These are phyloP conservation scores for Neria commutata DNA, from an alignment of 2,888 invertebrate genomes.

Conservation along the genomic window DNA sequence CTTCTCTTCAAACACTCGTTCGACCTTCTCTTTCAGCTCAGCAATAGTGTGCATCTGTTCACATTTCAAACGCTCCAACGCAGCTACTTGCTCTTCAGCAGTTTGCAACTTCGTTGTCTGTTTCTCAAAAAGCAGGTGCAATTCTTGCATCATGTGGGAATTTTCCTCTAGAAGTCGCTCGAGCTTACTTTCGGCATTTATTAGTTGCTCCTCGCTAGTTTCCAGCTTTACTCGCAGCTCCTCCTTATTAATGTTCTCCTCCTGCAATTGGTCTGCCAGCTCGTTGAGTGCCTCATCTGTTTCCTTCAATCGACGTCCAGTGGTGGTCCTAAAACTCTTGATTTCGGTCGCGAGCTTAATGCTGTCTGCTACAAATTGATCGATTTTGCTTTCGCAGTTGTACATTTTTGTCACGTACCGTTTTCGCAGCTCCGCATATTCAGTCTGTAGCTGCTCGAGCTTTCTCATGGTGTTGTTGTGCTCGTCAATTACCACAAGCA, in stretches of 20 bases:
- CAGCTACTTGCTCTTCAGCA: conserved; percentile 4
- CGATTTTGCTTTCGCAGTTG: conserved; percentile 5
- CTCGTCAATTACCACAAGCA: conserved; percentile 26
- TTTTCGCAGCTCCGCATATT: too few species aligned
- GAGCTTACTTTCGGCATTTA: conserved; percentile 27
- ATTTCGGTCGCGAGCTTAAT: conserved; percentile 29
- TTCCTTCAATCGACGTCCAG: conserved; percentile 21
- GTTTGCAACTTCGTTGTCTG: conserved; percentile 13
- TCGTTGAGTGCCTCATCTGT: conserved; percentile 29
- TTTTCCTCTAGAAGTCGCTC: conserved; percentile 25
- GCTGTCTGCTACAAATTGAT: conserved; percentile 22
- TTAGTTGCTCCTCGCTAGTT: conserved; percentile 14
- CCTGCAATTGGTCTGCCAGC: conserved; percentile 19
- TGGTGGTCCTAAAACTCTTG: too few species aligned
- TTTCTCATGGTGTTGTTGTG: conserved; percentile 24
- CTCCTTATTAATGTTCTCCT: conserved; percentile 17
- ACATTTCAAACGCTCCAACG: conserved; percentile 12
- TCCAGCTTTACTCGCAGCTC: conserved; percentile 19
- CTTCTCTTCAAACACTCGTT: conserved; percentile 22
- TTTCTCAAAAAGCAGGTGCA: conserved; percentile 19
- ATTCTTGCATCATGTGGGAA: conserved; percentile 12
- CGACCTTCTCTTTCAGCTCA: conserved; percentile 13
- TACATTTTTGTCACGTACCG: too few species aligned
- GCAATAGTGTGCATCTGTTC: conserved; percentile 13
- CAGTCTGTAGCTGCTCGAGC: conserved; percentile 7